Percentiles rank a stretch among this genome's conserved stretches.
Conservation (phyloP, 2,797 vertebrate genomes). For the Melanotaenia trifasciata region DNA sequence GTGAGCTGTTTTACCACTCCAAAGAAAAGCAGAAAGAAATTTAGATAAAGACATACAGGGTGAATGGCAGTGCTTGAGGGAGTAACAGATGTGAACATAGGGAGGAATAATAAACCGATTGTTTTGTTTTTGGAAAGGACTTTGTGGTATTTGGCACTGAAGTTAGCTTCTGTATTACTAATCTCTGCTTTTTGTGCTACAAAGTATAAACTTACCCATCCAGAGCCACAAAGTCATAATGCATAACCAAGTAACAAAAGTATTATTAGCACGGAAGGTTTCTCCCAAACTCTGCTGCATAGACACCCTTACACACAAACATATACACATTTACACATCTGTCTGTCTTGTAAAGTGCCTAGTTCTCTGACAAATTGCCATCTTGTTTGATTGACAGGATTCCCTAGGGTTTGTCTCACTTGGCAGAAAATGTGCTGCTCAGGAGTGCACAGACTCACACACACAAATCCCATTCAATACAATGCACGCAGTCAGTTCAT, state of each 20-base stretch:
- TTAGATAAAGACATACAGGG: not conserved
- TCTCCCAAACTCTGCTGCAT: not conserved
- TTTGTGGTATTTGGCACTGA: conserved; percentile 2
- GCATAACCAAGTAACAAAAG: not conserved
- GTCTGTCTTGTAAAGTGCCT: conserved; percentile 47
- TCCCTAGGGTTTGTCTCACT: conserved; percentile 53
- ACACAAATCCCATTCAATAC: not conserved
- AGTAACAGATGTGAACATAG: conserved; percentile 27
- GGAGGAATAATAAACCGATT: conserved; percentile 28
- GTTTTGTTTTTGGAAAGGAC: conserved; percentile 22
- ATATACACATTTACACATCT: conserved; percentile 10
- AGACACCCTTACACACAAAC: not conserved
- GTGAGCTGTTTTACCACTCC: not conserved
- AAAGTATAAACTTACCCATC: not conserved
- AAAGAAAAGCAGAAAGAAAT: not conserved
- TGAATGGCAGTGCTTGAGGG: conserved; percentile 31
- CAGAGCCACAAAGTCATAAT: not conserved
- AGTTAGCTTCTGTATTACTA: conserved; percentile 16
- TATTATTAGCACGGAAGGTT: not conserved
- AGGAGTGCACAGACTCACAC: conserved; percentile 15
- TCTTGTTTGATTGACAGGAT: conserved; percentile 61
- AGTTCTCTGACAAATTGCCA: conserved; percentile 67
- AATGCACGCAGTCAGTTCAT: conserved; percentile 6
- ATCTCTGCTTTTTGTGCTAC: conserved; percentile 12
- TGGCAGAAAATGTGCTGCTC: conserved; percentile 17